Conservation (phyloP, 2,113 vertebrate species). For the Tinamus guttatus region DNA sequence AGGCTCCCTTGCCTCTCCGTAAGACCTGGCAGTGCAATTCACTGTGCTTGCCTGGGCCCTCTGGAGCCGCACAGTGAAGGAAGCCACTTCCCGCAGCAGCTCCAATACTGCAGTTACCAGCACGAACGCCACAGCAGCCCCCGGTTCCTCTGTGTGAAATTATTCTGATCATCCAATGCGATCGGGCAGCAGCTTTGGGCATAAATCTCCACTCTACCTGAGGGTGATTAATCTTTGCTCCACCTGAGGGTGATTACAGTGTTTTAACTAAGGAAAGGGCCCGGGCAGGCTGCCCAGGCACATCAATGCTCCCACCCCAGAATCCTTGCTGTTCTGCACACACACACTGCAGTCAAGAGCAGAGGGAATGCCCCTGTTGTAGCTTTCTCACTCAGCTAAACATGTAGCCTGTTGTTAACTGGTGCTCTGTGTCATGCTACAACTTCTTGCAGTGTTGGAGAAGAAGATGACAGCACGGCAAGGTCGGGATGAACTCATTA, state of each 20-base stretch:
- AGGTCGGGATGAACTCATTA: conserved; percentile 87
- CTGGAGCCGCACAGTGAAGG: background rate
- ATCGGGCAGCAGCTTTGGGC: background rate
- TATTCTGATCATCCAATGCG: background rate
- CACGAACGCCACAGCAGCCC: background rate
- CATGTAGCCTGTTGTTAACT: background rate
- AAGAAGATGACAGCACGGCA: conserved; percentile 87
- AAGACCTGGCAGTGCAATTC: background rate
- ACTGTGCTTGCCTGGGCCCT: background rate
- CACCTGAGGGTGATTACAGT: background rate
- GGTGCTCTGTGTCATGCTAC: conserved; percentile 28
- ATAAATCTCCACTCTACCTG: background rate
- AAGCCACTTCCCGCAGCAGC: background rate
- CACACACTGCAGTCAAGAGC: background rate
- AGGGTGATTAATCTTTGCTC: background rate
- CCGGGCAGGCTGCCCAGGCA: background rate
- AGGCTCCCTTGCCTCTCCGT: background rate
- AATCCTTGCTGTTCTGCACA: background rate
- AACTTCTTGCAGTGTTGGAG: conserved; percentile 81
- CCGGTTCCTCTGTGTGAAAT: fast-evolving
- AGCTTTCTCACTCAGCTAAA: background rate
- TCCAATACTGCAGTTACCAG: background rate
- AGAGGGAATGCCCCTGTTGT: background rate
- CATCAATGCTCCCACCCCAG: background rate
- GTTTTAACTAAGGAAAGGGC: background rate